A percentile compares a stretch with the other conserved stretches of the same genome.
These are phyloP conservation scores for Tetheella fluctuosa DNA, from an alignment of 2,888 invertebrate species.

Conservation along the genomic window DNA sequence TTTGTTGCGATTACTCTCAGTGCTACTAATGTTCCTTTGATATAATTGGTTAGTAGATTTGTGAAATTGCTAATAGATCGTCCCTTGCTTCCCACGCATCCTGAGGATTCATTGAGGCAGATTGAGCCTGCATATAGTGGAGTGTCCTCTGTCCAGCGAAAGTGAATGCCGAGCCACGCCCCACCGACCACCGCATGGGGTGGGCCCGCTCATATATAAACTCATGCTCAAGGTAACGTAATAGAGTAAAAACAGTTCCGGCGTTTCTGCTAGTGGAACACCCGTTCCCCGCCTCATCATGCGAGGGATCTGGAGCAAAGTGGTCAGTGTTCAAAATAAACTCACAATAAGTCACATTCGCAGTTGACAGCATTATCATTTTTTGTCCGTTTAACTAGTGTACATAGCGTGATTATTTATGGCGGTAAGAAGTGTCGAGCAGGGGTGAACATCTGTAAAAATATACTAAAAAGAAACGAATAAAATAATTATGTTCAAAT, in stretches of 20 bases:
- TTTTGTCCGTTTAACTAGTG: background rate
- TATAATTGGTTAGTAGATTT: background rate
- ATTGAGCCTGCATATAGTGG: constrained; percentile 29
- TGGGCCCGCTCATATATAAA: constrained; percentile 70
- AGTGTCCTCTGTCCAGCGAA: constrained; percentile 60
- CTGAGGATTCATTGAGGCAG: constrained; percentile 26
- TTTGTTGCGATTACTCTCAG: too few relatives aligned
- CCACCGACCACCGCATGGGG: constrained; percentile 59
- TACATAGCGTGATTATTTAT: background rate
- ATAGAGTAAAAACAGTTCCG: constrained; percentile 74
- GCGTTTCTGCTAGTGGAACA: constrained; percentile 67
- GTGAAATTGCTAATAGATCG: background rate
- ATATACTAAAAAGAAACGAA: too few relatives aligned
- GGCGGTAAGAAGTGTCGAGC: background rate
- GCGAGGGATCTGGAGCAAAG: constrained; percentile 85
- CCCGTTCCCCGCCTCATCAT: constrained; percentile 79
- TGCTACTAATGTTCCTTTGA: background rate
- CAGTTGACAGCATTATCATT: background rate
- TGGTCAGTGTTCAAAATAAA: constrained; percentile 78
- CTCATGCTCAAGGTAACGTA: constrained; percentile 57
- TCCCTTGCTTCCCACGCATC: constrained; percentile 42
- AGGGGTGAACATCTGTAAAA: too few relatives aligned
- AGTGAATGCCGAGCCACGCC: constrained; percentile 57
- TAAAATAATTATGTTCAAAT: too few relatives aligned
- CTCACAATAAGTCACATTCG: background rate